These are phyloP conservation scores for Crypturellus undulatus DNA, from an alignment of 2,113 vertebrate species.

Conservation along the genomic window DNA sequence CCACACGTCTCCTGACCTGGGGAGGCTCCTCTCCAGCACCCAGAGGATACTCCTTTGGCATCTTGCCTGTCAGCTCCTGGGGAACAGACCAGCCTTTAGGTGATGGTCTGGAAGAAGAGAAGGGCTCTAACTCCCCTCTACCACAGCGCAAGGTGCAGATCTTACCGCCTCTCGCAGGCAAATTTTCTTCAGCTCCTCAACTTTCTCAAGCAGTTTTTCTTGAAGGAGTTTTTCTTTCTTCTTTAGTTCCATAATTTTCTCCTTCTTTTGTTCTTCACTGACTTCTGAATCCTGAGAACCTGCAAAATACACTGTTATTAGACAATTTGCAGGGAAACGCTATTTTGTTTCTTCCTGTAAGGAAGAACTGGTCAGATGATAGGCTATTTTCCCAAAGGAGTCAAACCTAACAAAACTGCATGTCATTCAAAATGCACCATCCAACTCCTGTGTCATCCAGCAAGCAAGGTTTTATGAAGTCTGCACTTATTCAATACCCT, in stretches of 20 bases:
- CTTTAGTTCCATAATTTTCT: constrained; percentile 92
- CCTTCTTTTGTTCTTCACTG: constrained; percentile 92
- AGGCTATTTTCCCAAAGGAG: not conserved
- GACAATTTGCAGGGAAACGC: not conserved
- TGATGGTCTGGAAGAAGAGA: not conserved
- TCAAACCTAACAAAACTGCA: not conserved
- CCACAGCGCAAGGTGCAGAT: rapidly evolving
- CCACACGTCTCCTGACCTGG: constrained; percentile 86
- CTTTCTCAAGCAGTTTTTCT: constrained; percentile 86
- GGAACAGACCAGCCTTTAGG: not conserved
- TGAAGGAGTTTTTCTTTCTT: constrained; percentile 90
- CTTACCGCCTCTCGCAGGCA: constrained; percentile 96
- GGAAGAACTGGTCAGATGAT: not conserved
- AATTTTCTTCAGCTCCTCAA: constrained; percentile 93
- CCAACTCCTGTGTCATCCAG: not conserved
- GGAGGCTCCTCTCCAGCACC: constrained; percentile 89
- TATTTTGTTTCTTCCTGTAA: constrained; percentile 8
- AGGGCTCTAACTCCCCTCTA: not conserved
- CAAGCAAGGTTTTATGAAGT: not conserved
- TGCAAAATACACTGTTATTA: constrained; percentile 58
- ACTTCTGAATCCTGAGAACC: constrained; percentile 93
- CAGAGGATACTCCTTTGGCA: constrained; percentile 94
- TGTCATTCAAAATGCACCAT: rapidly evolving
- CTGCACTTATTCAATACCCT: not conserved
- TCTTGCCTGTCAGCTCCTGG: constrained; percentile 91